Evolutionary conservation across 1,140 invertebrate genomes (phyloP), one percentile per base, ranked within the genome.

Genomic region (Macrocentrus cingulum): DNA sequence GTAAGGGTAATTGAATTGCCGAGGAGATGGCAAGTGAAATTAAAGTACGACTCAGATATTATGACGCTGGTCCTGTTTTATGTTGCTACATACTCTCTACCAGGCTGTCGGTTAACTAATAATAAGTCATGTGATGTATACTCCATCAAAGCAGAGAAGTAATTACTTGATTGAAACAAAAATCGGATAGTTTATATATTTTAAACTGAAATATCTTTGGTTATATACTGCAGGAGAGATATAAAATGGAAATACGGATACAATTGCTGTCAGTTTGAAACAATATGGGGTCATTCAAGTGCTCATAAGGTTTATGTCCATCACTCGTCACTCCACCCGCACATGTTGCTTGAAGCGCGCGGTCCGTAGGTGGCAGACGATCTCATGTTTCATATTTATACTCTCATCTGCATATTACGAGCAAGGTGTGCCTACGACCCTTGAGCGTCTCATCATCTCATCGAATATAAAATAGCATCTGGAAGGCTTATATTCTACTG

Each of bases 341-440:
- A 18, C 16, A 11, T 46, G 16, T 9, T 2, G 34, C 7, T 29
- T 19, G 3, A 13, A 18, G 25, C 15, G 34, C 34, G 45, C 41
- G 15, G 16, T 25, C 42, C 48, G 58, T 63, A 63, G 62, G 62
- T 63, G 62, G 62, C 50, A 55, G 34, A 42, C 46, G 51, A 64
- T 58, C 62, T 64, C 62, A 42, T 64, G 59, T 64, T 64, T 61
- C 62, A 64, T 64, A 64, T 64, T 64, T 64, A 64, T 61, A 51
- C 39, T 59, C 59, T 60, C 56, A 61, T 61, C 57, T 61, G 62
- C 62, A 61, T 71, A 69, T 68, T 66, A 68, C 64, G 60, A 69
- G 49, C 59, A 56, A 55, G 61, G 63, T 66, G 66, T 68, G 67
- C 61, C 68, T 66, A 65, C 57, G 55, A 57, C 53, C 42, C 50